Conservation (phyloP, 2,888 invertebrate genomes). For the Cataglyphis livida region DNA sequence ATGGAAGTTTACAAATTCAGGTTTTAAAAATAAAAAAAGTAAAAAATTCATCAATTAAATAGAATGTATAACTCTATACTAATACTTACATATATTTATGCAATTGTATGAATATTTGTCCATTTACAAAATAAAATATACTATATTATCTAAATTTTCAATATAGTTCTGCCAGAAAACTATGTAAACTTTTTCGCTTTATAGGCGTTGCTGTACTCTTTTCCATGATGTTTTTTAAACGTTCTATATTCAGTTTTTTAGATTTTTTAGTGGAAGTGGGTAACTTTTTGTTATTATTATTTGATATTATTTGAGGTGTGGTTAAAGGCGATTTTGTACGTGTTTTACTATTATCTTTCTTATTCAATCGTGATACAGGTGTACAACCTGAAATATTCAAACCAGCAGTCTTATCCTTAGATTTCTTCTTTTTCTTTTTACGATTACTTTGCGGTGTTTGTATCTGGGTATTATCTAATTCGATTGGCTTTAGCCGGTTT, state of each 20-base stretch:
- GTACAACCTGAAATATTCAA: conserved; percentile 78
- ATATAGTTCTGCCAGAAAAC: conserved; percentile 79
- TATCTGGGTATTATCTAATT: conserved; percentile 5
- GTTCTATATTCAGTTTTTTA: conserved; percentile 76
- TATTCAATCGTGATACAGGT: conserved; percentile 25
- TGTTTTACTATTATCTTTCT: conserved; percentile 31
- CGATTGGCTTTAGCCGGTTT: conserved; percentile 65
- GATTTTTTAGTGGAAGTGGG: conserved; percentile 70
- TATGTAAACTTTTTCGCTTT: conserved; percentile 76
- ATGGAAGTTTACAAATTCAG: not conserved
- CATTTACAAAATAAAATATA: not conserved
- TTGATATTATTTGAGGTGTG: conserved; percentile 32
- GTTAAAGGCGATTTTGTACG: conserved; percentile 2
- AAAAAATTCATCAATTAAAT: not conserved
- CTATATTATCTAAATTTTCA: conserved; percentile 48
- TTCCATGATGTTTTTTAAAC: conserved; percentile 77
- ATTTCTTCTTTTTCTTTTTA: conserved; percentile 81
- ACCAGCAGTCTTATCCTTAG: conserved; percentile 85
- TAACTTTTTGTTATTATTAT: conserved; percentile 59
- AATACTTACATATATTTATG: conserved; percentile 3
- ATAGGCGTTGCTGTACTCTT: conserved; percentile 64
- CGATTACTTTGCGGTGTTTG: conserved; percentile 47
- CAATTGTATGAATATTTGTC: not conserved
- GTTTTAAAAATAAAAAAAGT: not conserved
- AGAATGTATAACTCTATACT: not conserved